Conservation (phyloP, 2,113 vertebrate species). For the Geothlypis trichas region DNA sequence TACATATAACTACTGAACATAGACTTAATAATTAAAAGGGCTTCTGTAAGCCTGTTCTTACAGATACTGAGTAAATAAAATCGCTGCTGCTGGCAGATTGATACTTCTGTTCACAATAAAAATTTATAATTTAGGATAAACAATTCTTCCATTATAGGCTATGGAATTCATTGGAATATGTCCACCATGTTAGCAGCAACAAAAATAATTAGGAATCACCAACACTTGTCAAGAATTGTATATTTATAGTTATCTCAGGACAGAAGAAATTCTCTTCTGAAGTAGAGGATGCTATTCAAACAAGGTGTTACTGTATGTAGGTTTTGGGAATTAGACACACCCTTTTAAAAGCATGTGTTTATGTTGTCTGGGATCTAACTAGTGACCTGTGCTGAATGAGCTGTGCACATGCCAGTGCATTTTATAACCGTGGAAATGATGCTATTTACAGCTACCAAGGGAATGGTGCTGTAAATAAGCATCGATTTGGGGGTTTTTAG, state of each 20-base stretch:
- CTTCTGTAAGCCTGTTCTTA: constrained; percentile 3
- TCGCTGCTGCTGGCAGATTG: neutral
- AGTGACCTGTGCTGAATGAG: constrained; percentile 7
- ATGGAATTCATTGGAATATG: neutral
- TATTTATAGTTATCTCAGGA: neutral
- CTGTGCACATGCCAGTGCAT: neutral
- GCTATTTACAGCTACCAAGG: neutral
- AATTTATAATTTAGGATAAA: constrained; percentile 16
- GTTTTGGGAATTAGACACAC: neutral
- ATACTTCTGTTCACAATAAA: constrained; percentile 10
- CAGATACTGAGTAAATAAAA: constrained; percentile 7
- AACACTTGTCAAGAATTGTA: neutral
- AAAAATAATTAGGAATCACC: neutral
- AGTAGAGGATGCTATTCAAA: neutral
- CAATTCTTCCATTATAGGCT: neutral
- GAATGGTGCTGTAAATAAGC: constrained; percentile 1
- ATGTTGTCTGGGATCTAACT: neutral
- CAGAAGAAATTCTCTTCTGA: neutral
- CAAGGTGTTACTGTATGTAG: neutral
- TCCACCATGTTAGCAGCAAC: neutral
- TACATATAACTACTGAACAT: constrained; percentile 4
- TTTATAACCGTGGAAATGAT: neutral
- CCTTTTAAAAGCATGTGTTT: neutral
- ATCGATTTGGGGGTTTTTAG: neutral
- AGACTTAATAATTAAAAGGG: constrained; percentile 47